A percentile compares a stretch with the other conserved stretches of the same genome.
Evolutionary conservation across 2,113 vertebrate species (phyloP).

Genomic region (Neotoma lepida): DNA sequence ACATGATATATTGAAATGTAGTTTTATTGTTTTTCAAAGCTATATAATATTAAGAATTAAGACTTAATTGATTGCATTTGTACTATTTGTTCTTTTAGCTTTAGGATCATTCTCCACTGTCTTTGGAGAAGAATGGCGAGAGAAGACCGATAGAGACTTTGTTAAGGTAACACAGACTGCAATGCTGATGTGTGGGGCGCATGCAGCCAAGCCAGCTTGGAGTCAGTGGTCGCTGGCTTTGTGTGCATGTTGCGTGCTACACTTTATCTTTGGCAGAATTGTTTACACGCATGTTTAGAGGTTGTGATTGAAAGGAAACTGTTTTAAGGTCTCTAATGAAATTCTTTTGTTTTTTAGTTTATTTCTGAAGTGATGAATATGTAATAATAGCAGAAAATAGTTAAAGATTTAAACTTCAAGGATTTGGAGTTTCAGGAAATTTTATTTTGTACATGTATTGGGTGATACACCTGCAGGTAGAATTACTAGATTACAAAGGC

Average conservation of each 20-base stretch:
- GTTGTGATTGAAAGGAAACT: conserved; percentile 22
- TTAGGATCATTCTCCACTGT: conserved; percentile 98
- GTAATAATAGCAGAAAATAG: not conserved
- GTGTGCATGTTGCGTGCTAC: not conserved
- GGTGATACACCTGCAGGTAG: not conserved
- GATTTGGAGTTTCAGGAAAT: conserved; percentile 2
- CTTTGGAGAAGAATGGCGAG: conserved; percentile 98
- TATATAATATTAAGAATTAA: conserved; percentile 69
- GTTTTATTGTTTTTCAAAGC: conserved; percentile 63
- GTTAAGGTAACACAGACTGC: conserved; percentile 91
- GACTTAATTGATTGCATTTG: conserved; percentile 41
- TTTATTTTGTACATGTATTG: not conserved
- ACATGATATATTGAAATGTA: conserved; percentile 13
- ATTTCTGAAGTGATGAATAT: not conserved
- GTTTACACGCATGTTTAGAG: not conserved
- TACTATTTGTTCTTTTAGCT: conserved; percentile 87
- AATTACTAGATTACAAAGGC: not conserved
- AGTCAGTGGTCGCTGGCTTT: not conserved
- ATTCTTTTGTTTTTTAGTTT: not conserved
- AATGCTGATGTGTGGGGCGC: conserved; percentile 30
- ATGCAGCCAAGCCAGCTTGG: not conserved
- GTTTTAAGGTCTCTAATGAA: conserved; percentile 37
- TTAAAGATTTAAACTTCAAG: not conserved
- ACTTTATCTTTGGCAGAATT: conserved; percentile 54
- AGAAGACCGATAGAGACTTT: conserved; percentile 99